phyloP scores from a whole-genome alignment of 2,797 vertebrate species.

The Rhinella marina region DNA sequence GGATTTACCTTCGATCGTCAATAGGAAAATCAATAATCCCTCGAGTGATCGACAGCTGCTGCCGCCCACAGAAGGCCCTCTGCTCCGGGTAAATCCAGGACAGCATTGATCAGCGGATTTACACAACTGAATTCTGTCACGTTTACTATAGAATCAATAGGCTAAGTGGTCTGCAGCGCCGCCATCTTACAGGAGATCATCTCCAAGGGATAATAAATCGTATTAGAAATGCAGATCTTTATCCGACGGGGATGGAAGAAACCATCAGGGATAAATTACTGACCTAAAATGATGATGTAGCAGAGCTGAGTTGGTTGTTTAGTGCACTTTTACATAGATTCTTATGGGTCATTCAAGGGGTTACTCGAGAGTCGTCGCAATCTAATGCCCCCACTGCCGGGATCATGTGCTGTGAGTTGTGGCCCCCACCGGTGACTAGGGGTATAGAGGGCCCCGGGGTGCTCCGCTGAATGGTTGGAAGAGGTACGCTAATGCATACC shows the following conservation, averaged over 20 bases:
- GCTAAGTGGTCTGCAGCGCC: not conserved
- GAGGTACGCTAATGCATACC: too few species aligned
- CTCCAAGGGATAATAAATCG: not conserved
- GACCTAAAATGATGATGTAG: not conserved
- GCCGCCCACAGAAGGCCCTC: not conserved
- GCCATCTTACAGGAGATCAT: conserved; percentile 5
- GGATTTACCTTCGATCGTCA: conserved; percentile 35
- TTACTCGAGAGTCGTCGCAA: too few species aligned
- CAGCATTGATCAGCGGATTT: conserved; percentile 49
- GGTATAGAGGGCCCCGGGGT: too few species aligned
- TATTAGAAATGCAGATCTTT: conserved; percentile 25
- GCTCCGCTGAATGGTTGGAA: too few species aligned
- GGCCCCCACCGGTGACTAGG: too few species aligned
- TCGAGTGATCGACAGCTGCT: conserved; percentile 17
- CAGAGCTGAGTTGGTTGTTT: not conserved
- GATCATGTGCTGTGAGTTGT: too few species aligned
- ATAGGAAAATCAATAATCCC: conserved; percentile 12
- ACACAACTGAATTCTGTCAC: conserved; percentile 8
- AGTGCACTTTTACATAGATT: too few species aligned
- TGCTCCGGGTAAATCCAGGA: conserved; percentile 31
- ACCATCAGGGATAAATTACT: not conserved
- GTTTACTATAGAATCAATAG: conserved; percentile 1
- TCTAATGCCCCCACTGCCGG: too few species aligned
- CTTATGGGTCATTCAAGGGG: too few species aligned
- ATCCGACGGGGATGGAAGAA: not conserved